phyloP scores from a whole-genome alignment of 2,888 invertebrate species.

The Scrobipalpa atriplicella region DNA sequence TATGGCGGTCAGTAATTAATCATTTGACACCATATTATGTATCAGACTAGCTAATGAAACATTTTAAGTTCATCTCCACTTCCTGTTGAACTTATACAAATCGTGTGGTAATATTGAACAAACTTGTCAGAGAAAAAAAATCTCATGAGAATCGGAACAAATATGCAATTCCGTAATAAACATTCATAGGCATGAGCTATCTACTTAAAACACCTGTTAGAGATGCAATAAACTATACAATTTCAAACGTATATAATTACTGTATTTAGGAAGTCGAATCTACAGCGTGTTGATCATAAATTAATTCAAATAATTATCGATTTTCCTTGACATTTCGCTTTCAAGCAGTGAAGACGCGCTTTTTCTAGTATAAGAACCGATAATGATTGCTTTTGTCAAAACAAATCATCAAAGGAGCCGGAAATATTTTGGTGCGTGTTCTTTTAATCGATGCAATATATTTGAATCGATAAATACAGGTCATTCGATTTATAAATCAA shows the following conservation, averaged over 20 bases:
- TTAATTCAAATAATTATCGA: constrained; percentile 39
- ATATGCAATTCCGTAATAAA: constrained; percentile 8
- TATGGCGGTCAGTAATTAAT: too few relatives aligned
- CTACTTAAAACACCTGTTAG: constrained; percentile 24
- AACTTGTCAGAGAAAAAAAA: not conserved
- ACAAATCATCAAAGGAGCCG: constrained; percentile 54
- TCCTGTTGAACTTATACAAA: constrained; percentile 28
- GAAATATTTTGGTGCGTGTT: constrained; percentile 50
- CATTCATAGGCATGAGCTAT: constrained; percentile 19
- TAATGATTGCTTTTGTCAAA: constrained; percentile 47
- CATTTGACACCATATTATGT: too few relatives aligned
- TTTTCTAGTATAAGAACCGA: constrained; percentile 31
- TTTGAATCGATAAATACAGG: constrained; percentile 74
- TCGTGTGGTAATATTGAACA: not conserved
- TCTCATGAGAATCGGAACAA: constrained; percentile 14
- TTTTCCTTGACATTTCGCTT: constrained; percentile 59
- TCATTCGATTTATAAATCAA: constrained; percentile 80
- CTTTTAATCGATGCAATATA: constrained; percentile 64
- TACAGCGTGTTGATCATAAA: constrained; percentile 34
- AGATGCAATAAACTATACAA: constrained; percentile 25
- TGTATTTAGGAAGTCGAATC: constrained; percentile 46
- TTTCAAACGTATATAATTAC: constrained; percentile 36
- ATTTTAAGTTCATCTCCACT: constrained; percentile 27
- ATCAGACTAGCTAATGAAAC: too few relatives aligned
- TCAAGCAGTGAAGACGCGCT: constrained; percentile 32